Percentiles rank a stretch among this genome's conserved stretches.
Evolutionary conservation across 2,888 invertebrate genomes (phyloP).

Genomic region (Caenorhabditis sp.): DNA sequence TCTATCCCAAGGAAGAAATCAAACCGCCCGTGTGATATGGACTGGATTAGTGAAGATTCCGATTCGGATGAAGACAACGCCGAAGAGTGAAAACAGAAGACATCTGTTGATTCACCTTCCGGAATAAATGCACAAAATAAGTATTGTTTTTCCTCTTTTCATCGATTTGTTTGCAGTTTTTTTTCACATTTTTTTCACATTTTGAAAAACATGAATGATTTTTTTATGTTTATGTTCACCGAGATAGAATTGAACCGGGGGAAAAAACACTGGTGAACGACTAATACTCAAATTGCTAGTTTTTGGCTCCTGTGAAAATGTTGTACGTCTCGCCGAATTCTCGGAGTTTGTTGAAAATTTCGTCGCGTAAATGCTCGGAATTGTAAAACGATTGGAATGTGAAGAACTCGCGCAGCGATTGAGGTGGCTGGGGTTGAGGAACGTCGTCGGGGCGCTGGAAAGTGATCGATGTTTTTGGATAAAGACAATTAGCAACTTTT

Average conservation of each 20-base stretch:
- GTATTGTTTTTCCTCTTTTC: not conserved
- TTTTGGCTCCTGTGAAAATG: conserved; percentile 22
- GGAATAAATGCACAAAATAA: not conserved
- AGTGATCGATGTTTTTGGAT: too few relatives aligned
- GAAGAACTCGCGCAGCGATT: conserved; percentile 7
- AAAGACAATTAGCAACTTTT: too few relatives aligned
- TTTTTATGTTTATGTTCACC: too few relatives aligned
- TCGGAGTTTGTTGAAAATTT: conserved; percentile 30
- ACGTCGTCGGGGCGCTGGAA: conserved; percentile 10
- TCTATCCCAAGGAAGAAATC: too few relatives aligned
- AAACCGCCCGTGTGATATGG: too few relatives aligned
- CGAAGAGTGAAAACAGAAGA: too few relatives aligned
- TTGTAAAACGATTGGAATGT: conserved; percentile 11
- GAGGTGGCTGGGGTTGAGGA: conserved; percentile 17
- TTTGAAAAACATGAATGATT: too few relatives aligned
- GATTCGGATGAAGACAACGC: too few relatives aligned
- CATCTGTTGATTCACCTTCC: too few relatives aligned
- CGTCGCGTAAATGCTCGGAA: conserved; percentile 17
- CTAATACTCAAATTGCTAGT: not conserved
- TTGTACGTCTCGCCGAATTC: conserved; percentile 4
- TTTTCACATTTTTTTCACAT: too few relatives aligned
- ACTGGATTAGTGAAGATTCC: too few relatives aligned
- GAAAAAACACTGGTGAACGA: not conserved
- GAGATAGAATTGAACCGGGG: too few relatives aligned
- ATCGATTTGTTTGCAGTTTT: not conserved